Evolutionary conservation across 1,140 invertebrate species (phyloP).

Genomic region (Nilaparvata lugens): DNA sequence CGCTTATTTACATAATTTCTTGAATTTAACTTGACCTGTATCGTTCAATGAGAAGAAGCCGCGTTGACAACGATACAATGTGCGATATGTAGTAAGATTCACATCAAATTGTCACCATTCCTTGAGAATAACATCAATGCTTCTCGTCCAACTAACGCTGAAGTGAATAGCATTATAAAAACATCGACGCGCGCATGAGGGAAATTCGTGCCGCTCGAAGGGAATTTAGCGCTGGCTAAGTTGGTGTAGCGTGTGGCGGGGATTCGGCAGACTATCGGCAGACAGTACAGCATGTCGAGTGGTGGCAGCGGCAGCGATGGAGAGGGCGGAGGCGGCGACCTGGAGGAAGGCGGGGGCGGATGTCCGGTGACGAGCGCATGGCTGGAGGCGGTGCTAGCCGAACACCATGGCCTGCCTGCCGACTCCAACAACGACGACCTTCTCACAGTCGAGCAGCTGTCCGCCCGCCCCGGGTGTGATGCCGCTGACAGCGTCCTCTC

Average conservation of each 20-base stretch:
- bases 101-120: too few species aligned
- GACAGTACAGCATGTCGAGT: conserved; percentile 30
- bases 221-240: not conserved
- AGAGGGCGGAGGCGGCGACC: not conserved
- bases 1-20: too few species aligned
- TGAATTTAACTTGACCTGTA: too few species aligned
- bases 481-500: conserved; percentile 49
- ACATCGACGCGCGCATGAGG: conserved; percentile 20
- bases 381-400: conserved; percentile 45
- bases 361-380: conserved; percentile 49
- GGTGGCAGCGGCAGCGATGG: conserved; percentile 15
- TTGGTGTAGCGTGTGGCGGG: conserved; percentile 25
- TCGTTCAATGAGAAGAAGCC: too few species aligned
- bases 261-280: conserved; percentile 29
- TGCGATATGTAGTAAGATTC: too few species aligned
- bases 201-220: conserved; percentile 20
- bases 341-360: conserved; percentile 25
- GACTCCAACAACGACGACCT: conserved; percentile 31
- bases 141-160: too few species aligned
- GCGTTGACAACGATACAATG: too few species aligned
- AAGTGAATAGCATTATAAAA: too few species aligned
- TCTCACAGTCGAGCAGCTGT: conserved; percentile 13
- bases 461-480: conserved; percentile 38
- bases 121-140: too few species aligned
- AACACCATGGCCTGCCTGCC: conserved; percentile 39